Percentiles rank a stretch among this genome's conserved stretches.
Evolutionary conservation across 2,797 vertebrate species (phyloP).

Genomic region (Acrossocheilus wenchowensis): DNA sequence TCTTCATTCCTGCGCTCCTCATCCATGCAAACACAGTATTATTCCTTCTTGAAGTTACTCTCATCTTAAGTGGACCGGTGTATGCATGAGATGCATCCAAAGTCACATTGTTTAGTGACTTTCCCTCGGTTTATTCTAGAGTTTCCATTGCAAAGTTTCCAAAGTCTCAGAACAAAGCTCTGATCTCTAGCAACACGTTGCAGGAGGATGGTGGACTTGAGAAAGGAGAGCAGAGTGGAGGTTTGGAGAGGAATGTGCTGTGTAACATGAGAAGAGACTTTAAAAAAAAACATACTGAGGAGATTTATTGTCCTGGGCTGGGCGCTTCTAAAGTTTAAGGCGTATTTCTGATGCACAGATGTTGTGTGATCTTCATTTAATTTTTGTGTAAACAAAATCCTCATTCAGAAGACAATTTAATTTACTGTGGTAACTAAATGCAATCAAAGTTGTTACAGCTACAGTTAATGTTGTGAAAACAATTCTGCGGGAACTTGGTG

Average conservation of each 20-base stretch:
- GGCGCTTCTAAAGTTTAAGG: neutral
- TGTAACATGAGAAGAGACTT: constrained; percentile 50
- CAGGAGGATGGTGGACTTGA: constrained; percentile 36
- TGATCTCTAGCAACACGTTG: constrained; percentile 43
- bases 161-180: constrained; percentile 39
- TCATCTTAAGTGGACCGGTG: neutral
- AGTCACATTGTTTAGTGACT: constrained; percentile 12
- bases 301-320: constrained; percentile 25
- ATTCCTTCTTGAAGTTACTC: neutral
- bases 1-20: constrained; percentile 57
- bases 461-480: neutral
- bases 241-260: constrained; percentile 43
- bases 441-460: neutral
- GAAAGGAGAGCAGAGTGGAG: constrained; percentile 28
- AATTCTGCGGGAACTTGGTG: neutral
- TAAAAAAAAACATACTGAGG: constrained; percentile 24
- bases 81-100: neutral
- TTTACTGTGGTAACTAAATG: neutral
- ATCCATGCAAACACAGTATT: constrained; percentile 25
- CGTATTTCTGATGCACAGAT: neutral
- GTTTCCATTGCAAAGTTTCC: constrained; percentile 8
- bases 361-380: neutral
- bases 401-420: neutral
- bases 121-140: neutral
- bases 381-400: neutral